Evolutionary conservation across 2,113 vertebrate genomes (phyloP), one percentile per base, ranked within the genome.

Genomic region (Australoheros scitulus): DNA sequence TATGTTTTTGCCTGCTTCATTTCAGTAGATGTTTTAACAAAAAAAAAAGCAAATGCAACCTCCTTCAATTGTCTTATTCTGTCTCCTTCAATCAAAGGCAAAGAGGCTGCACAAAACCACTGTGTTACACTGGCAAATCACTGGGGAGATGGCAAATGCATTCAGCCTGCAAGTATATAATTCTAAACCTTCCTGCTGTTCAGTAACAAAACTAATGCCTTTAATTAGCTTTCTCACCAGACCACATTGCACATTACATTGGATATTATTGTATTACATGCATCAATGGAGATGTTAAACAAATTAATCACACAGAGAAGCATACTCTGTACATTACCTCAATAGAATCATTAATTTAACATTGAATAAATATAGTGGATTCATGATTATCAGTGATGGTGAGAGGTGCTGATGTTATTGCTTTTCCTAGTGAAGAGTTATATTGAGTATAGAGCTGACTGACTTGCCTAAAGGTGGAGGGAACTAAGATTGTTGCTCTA

Each of bases 121-220:
- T 5, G 20, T 65, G 64, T 72, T 72, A 38, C 43, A 79, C 65
- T 81, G 68, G n/a, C 50, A 87, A 52, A 83, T 88, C 88, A 59
- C 11, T 58, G 2, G 22, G 70, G 57, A 74, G 60, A 68, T 55
- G 18, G 41, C 11, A 72, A 72, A 72, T 55, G 26, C 47, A 9
- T 76, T 81, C 36, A 18, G 58, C 81, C 76, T 77, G 70, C n/a
- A 7, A 84, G 41, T 57, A 14, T 57, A 5, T 81, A 52, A 68
- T 78, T 88, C 76, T 77, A 59, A 84, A 76, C 59, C 64, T 57
- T 82, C 64, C 38, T 63, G 58, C 61, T 63, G 43, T 77, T 80
- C 38, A 61, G 65, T 59, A 50, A n/a, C 78, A 61, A 63, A 72
- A 63, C 29, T 60, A 29, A 64, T 83, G 76, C 83, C 68, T 77